Percentiles rank a stretch among this genome's conserved stretches.
Conservation (phyloP, 2,113 vertebrate species). For the Heptranchias perlo region DNA sequence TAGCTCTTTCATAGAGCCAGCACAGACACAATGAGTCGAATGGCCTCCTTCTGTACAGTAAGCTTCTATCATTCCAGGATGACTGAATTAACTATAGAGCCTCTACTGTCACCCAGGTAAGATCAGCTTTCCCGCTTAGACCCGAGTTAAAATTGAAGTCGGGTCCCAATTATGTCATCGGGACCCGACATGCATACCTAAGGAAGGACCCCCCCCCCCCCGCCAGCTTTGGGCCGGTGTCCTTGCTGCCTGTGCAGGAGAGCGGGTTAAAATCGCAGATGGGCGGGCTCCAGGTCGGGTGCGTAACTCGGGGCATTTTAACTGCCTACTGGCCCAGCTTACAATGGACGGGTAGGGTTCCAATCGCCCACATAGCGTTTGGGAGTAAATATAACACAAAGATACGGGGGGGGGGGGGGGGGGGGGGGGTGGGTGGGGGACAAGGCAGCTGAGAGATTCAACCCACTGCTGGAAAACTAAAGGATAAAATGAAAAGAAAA, state of each 20-base stretch:
- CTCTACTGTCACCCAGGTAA: not conserved
- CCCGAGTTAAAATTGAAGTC: no score
- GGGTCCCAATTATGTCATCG: no score
- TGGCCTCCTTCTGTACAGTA: not conserved
- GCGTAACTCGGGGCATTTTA: not conserved
- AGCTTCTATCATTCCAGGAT: not conserved
- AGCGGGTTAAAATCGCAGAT: not conserved
- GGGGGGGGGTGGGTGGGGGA: no score
- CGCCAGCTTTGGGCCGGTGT: not conserved
- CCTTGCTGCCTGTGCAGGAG: not conserved
- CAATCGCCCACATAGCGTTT: not conserved
- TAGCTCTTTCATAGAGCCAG: not conserved
- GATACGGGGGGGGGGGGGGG: not conserved
- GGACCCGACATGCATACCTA: no score
- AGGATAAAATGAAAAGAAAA: slow-evolving; percentile 9
- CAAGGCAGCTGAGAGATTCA: not conserved
- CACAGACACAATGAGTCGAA: not conserved
- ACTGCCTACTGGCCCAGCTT: not conserved
- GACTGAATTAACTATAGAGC: not conserved
- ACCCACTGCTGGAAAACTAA: not conserved
- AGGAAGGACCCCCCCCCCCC: no score
- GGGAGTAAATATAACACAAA: not conserved
- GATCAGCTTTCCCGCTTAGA: not conserved
- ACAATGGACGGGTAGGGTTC: not conserved
- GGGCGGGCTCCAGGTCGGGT: not conserved